phyloP scores from a whole-genome alignment of 2,113 vertebrate species.

The Leucopsar rothschildi region DNA sequence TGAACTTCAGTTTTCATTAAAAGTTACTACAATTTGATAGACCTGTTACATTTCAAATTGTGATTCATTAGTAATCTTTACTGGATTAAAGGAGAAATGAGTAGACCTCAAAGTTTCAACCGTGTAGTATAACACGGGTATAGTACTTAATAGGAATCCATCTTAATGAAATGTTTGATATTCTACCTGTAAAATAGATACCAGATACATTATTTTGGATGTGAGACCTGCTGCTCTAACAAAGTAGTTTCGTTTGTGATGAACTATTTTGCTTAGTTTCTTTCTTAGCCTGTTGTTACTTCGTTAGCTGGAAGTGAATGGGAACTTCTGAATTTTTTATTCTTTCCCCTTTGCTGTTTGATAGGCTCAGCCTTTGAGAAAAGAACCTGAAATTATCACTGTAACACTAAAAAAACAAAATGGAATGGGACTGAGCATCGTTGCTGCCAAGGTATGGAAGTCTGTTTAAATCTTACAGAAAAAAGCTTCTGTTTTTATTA shows the following conservation, averaged over 20 bases:
- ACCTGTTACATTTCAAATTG: neutral
- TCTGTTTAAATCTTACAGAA: neutral
- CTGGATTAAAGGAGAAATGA: neutral
- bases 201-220: neutral
- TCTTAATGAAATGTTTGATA: neutral
- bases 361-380: constrained; percentile 87
- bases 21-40: neutral
- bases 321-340: neutral
- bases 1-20: neutral
- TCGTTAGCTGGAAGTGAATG: neutral
- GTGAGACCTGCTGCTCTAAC: neutral
- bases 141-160: neutral
- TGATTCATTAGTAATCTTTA: neutral
- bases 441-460: constrained; percentile 93
- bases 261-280: neutral
- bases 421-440: constrained; percentile 98
- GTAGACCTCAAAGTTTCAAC: neutral
- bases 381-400: constrained; percentile 96
- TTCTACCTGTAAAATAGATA: neutral
- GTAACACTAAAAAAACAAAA: constrained; percentile 98
- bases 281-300: neutral
- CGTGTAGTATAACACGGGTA: neutral
- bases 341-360: neutral
- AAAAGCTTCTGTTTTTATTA: neutral
- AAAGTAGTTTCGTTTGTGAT: neutral